Evolutionary conservation across 2,797 vertebrate species (phyloP).

Genomic region (Enteromius mattozi): DNA sequence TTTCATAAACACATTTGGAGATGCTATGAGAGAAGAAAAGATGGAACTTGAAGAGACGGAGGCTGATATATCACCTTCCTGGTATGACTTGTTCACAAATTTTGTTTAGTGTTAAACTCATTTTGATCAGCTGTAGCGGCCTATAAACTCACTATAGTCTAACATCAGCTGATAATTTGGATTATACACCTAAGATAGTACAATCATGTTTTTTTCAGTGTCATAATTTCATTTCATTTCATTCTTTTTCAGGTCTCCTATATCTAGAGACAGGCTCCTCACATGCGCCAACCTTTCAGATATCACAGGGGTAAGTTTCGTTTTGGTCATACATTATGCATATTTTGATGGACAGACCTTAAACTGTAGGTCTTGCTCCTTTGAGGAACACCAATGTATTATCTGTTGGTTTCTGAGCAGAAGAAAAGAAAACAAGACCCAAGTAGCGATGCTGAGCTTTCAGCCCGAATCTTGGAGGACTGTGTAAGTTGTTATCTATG

Average conservation of each 20-base stretch:
- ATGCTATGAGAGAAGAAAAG: conserved; percentile 67
- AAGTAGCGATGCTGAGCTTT: conserved; percentile 63
- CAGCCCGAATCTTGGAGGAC: conserved; percentile 74
- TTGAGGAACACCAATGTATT: conserved; percentile 50
- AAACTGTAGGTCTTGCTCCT: conserved; percentile 32
- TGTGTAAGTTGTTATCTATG: conserved; percentile 62
- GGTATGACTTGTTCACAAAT: conserved; percentile 66
- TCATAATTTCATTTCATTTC: conserved; percentile 19
- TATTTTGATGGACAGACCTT: conserved; percentile 42
- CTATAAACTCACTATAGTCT: neutral
- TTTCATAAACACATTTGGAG: conserved; percentile 39
- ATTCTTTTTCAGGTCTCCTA: conserved; percentile 63
- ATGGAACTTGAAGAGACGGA: conserved; percentile 79
- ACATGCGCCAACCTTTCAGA: conserved; percentile 68
- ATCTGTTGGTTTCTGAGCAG: conserved; percentile 68
- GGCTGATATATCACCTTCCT: conserved; percentile 72
- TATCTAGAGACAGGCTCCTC: conserved; percentile 63
- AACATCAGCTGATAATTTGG: neutral
- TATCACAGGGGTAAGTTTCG: conserved; percentile 75
- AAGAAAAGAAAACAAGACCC: conserved; percentile 84
- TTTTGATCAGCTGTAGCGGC: neutral
- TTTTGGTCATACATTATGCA: neutral
- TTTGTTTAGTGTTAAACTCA: neutral
- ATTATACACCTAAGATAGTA: neutral
- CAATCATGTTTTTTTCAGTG: neutral